These are phyloP conservation scores for Calyptomena viridis DNA, from an alignment of 2,113 vertebrate genomes.

Conservation along the genomic window DNA sequence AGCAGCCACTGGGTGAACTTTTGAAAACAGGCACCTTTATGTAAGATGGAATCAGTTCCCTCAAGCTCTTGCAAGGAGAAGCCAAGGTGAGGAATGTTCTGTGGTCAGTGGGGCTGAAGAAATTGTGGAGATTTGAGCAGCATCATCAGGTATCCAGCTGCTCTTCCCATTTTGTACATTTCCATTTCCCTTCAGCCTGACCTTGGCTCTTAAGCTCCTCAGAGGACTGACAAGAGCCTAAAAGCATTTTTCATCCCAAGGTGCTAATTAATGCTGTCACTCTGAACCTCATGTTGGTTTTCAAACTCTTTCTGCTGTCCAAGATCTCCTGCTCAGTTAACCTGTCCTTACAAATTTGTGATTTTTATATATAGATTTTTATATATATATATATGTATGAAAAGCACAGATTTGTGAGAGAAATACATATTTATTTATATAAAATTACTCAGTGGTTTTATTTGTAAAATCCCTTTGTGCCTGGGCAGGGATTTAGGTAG, in stretches of 20 bases:
- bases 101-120: background rate
- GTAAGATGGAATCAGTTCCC: background rate
- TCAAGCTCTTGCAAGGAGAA: background rate
- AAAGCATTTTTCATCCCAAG: fast-evolving
- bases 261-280: background rate
- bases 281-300: background rate
- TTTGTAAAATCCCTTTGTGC: background rate
- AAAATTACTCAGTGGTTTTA: background rate
- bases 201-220: background rate
- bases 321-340: background rate
- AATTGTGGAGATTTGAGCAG: background rate
- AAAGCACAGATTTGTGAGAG: too few species aligned
- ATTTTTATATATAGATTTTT: background rate
- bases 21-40: background rate
- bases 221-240: background rate
- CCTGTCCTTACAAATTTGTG: background rate
- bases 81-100: fast-evolving
- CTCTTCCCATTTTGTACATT: background rate
- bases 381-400: too few species aligned
- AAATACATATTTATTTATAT: background rate
- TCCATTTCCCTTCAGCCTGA: background rate
- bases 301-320: background rate
- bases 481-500: background rate
- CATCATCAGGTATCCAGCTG: fast-evolving
- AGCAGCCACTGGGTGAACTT: background rate